These are phyloP conservation scores for Drosophila elegans DNA, from an alignment of 1,140 invertebrate species.

Conservation along the genomic window DNA sequence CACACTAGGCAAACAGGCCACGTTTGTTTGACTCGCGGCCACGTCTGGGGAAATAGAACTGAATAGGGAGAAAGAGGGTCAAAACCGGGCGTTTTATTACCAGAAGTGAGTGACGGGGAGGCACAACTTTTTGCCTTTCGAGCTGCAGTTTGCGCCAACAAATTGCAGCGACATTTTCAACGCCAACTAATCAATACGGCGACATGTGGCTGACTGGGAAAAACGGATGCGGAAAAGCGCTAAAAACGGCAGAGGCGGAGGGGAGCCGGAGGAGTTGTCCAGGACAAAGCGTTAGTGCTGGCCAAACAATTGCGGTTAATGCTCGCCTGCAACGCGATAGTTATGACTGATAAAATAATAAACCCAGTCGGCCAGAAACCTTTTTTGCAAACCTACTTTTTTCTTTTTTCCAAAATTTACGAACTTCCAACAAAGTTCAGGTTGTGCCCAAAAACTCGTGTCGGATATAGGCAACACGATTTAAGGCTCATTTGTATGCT, in stretches of 20 bases:
- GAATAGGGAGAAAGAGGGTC: constrained; percentile 26
- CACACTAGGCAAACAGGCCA: constrained; percentile 7
- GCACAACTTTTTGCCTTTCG: constrained; percentile 29
- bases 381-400: background rate
- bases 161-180: constrained; percentile 77
- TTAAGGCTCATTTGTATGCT: constrained; percentile 67
- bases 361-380: constrained; percentile 27
- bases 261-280: constrained; percentile 25
- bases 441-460: constrained; percentile 16
- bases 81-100: constrained; percentile 4
- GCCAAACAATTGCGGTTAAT: constrained; percentile 81
- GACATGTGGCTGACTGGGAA: constrained; percentile 37
- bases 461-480: constrained; percentile 10
- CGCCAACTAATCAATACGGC: constrained; percentile 79
- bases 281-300: constrained; percentile 67
- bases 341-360: constrained; percentile 82
- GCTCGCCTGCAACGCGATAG: constrained; percentile 62
- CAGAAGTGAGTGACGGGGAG: background rate
- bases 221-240: background rate
- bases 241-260: background rate
- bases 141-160: constrained; percentile 63
- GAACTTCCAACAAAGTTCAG: constrained; percentile 17
- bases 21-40: constrained; percentile 32
- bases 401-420: constrained; percentile 11
- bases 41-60: constrained; percentile 57